Conservation (phyloP, 2,888 invertebrate genomes). For the Camptogramma bilineatum region DNA sequence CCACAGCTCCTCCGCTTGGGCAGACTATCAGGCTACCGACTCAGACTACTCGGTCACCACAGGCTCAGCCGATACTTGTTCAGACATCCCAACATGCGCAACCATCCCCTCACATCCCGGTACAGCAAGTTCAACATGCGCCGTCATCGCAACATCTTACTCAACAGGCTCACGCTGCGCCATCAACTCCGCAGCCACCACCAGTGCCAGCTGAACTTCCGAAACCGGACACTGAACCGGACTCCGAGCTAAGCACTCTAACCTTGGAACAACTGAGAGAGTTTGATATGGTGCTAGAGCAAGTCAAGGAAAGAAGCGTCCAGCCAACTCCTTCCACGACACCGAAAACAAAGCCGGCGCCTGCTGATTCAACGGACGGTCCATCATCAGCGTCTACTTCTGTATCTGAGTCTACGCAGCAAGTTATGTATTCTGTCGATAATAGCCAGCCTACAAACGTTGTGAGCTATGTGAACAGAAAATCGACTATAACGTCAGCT, state of each 20-base stretch:
- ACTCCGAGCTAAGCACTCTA: slow-evolving; percentile 89
- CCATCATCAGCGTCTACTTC: slow-evolving; percentile 53
- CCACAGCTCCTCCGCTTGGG: slow-evolving; percentile 77
- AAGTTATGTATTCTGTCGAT: slow-evolving; percentile 75
- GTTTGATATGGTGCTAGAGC: slow-evolving; percentile 92
- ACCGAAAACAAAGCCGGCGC: slow-evolving; percentile 57
- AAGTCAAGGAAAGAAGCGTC: slow-evolving; percentile 91
- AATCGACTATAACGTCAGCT: slow-evolving; percentile 67
- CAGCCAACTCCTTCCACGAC: slow-evolving; percentile 72
- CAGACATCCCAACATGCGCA: slow-evolving; percentile 26
- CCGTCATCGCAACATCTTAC: slow-evolving; percentile 27
- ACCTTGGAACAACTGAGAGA: slow-evolving; percentile 91
- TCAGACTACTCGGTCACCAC: slow-evolving; percentile 66
- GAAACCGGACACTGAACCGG: slow-evolving; percentile 51
- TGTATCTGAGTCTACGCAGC: slow-evolving; percentile 63
- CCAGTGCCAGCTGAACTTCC: slow-evolving; percentile 18
- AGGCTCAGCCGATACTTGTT: slow-evolving; percentile 26
- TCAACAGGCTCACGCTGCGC: slow-evolving; percentile 33
- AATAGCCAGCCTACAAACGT: slow-evolving; percentile 72
- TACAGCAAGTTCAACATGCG: slow-evolving; percentile 34
- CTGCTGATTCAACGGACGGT: slow-evolving; percentile 65
- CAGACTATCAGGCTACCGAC: slow-evolving; percentile 74
- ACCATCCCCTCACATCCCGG: slow-evolving; percentile 30
- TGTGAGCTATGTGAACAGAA: slow-evolving; percentile 72
- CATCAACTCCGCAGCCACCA: slow-evolving; percentile 19